Percentiles rank a stretch among this genome's conserved stretches.
Evolutionary conservation across 35 echinoderm and acorn worm species (phyloP).

Genomic region (Apostichopus parvimensis): DNA sequence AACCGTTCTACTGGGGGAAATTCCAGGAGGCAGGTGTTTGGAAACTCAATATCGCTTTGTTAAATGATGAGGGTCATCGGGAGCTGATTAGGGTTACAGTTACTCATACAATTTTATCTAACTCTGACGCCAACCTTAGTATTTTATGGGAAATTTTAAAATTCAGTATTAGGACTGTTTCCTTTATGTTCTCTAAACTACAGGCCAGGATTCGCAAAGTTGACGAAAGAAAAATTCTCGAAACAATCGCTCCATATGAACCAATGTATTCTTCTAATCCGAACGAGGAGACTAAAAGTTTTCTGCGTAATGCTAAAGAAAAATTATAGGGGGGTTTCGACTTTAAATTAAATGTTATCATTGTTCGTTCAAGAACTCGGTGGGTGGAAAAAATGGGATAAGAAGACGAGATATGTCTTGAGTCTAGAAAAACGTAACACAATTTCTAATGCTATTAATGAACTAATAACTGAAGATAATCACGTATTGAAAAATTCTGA

Average conservation of each 20-base stretch:
- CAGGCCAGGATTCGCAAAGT: background rate
- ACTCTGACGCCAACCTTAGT: background rate
- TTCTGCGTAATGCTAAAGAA: background rate
- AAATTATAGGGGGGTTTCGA: background rate
- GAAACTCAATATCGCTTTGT: conserved; percentile 31
- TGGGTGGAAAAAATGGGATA: background rate
- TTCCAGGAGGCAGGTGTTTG: conserved; percentile 24
- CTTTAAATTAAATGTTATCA: conserved; percentile 5
- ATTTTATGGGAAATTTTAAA: conserved; percentile 25
- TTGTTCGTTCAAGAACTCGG: background rate
- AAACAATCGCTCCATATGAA: background rate
- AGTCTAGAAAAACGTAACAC: conserved; percentile 19
- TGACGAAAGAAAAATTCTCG: conserved; percentile 4
- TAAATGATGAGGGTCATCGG: conserved; percentile 8
- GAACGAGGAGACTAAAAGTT: background rate
- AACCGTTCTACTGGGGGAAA: background rate
- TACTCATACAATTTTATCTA: background rate
- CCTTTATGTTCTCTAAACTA: background rate
- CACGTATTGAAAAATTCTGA: background rate
- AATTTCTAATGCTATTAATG: conserved; percentile 20
- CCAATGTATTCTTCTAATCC: background rate
- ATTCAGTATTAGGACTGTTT: background rate
- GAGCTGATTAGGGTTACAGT: background rate
- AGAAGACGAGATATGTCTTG: background rate
- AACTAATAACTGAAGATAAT: conserved; percentile 12